phyloP scores from a whole-genome alignment of 2,113 vertebrate species.

The Ardeotis arabs region DNA sequence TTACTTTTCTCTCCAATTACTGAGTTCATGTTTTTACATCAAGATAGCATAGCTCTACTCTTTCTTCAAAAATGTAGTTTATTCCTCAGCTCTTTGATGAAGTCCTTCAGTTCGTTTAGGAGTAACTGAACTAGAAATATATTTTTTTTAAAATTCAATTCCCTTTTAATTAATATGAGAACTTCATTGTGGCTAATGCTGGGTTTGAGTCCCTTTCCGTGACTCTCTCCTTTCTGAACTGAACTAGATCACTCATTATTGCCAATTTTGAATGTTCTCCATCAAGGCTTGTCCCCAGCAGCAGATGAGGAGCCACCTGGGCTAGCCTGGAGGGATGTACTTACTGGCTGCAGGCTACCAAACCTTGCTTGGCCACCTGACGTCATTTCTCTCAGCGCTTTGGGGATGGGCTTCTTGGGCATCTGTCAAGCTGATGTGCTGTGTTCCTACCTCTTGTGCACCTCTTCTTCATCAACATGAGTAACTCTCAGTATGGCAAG shows the following conservation, averaged over 20 bases:
- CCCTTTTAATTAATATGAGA: background rate
- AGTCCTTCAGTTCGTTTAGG: background rate
- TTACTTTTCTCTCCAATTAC: background rate
- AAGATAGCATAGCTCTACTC: background rate
- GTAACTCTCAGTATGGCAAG: background rate
- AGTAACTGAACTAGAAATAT: background rate
- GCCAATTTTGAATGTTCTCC: background rate
- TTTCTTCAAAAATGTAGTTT: background rate
- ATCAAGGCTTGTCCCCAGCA: background rate
- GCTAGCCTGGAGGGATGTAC: background rate
- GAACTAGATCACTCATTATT: background rate
- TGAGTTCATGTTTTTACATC: background rate
- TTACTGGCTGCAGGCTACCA: background rate
- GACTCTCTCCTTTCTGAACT: background rate
- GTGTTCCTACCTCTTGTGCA: background rate
- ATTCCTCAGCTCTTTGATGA: background rate
- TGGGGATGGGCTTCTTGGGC: background rate
- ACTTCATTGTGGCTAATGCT: background rate
- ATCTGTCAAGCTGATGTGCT: background rate
- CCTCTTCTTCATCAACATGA: background rate
- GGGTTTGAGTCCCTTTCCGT: background rate
- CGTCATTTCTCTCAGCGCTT: background rate
- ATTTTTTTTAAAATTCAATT: background rate
- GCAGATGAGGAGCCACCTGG: background rate
- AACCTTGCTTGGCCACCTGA: background rate